These are phyloP conservation scores for Drosophila pseudoananassae DNA, from an alignment of 1,140 invertebrate genomes.

Conservation along the genomic window DNA sequence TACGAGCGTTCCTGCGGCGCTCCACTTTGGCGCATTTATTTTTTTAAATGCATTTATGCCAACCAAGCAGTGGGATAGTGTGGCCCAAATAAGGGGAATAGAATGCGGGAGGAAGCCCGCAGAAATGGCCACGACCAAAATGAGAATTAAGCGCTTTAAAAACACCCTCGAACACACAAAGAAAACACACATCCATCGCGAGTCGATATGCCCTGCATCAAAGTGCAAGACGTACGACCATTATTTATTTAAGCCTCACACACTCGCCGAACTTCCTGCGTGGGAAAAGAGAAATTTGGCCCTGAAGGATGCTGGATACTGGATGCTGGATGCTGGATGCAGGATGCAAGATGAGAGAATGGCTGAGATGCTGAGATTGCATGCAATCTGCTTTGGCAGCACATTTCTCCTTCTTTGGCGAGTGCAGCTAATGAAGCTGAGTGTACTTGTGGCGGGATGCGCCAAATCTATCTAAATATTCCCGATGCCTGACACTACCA, in stretches of 20 bases:
- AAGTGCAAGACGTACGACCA: constrained; percentile 63
- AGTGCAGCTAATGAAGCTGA: constrained; percentile 71
- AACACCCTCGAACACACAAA: constrained; percentile 10
- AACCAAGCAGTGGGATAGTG: constrained; percentile 1
- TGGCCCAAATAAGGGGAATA: constrained; percentile 9
- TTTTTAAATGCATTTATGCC: constrained; percentile 62
- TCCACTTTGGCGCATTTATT: constrained; percentile 61
- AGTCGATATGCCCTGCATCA: constrained; percentile 38
- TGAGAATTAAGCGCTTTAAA: constrained; percentile 49
- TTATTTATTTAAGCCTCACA: constrained; percentile 73
- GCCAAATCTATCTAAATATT: constrained; percentile 44
- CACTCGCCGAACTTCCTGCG: constrained; percentile 10
- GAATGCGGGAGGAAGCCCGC: neutral
- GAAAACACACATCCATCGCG: constrained; percentile 39
- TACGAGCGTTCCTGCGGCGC: constrained; percentile 43
- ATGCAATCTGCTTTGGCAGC: constrained; percentile 75
- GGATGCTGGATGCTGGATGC: neutral
- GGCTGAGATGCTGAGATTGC: constrained; percentile 67
- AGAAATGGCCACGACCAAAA: constrained; percentile 21
- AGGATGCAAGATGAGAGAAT: neutral
- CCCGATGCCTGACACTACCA: constrained; percentile 23
- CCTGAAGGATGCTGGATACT: constrained; percentile 21
- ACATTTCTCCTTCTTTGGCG: constrained; percentile 58
- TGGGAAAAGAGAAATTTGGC: constrained; percentile 49
- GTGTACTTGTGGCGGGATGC: constrained; percentile 32